phyloP scores from a whole-genome alignment of 2,888 invertebrate species.

The Metacarcinus magister region DNA sequence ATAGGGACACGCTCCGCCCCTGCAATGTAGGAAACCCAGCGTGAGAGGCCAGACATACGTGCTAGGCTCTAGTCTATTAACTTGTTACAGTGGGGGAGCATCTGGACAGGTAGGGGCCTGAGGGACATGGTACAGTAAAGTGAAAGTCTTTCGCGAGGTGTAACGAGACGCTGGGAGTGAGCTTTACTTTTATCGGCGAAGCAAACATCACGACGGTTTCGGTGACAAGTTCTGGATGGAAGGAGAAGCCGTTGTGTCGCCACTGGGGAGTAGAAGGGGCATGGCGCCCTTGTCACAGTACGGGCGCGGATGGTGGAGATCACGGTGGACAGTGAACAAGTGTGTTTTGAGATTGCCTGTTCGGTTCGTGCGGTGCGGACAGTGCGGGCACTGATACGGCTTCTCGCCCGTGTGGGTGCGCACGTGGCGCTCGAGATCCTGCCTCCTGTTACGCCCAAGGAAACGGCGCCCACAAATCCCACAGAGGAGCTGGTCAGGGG shows the following conservation, averaged over 20 bases:
- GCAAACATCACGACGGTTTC: conserved; percentile 10
- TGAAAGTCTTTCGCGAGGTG: neutral
- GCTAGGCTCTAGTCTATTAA: conserved; percentile 39
- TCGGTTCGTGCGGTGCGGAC: conserved; percentile 80
- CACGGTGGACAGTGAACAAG: conserved; percentile 73
- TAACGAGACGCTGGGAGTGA: neutral
- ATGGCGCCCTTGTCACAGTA: neutral
- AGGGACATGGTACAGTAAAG: neutral
- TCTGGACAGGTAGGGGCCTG: neutral
- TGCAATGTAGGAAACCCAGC: conserved; percentile 76
- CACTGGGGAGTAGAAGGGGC: neutral
- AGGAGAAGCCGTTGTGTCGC: neutral
- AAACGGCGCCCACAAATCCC: conserved; percentile 72
- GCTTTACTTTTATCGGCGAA: neutral
- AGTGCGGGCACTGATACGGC: conserved; percentile 78
- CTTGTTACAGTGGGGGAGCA: conserved; percentile 49
- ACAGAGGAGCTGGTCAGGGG: conserved; percentile 68
- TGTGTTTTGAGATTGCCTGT: conserved; percentile 76
- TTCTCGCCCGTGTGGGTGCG: conserved; percentile 79
- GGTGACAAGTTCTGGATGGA: neutral
- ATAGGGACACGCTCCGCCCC: conserved; percentile 69
- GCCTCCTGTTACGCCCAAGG: conserved; percentile 76
- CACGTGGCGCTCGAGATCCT: conserved; percentile 78
- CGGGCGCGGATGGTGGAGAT: conserved; percentile 5
- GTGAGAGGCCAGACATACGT: conserved; percentile 52